Base-by-base conservation (phyloP, 2,113 vertebrate genomes). In the Cyphomyrus discorhynchus region DNA sequence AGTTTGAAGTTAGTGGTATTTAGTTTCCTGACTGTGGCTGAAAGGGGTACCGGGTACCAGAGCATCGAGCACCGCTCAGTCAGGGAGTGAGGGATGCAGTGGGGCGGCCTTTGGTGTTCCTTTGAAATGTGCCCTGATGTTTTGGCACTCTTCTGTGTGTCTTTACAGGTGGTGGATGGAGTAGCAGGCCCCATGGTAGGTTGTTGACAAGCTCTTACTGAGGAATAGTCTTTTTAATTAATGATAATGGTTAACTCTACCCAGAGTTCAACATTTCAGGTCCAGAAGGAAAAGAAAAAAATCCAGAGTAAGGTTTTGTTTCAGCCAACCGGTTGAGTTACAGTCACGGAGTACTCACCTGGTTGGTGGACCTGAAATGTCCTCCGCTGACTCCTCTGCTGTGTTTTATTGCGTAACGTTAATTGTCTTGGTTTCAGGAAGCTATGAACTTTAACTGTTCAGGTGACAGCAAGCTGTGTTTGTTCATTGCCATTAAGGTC, bases 141-240 rank as follows among this genome's bases (percentile, higher is more conserved):
- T 52, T 53, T 52, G 1, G 5, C 49, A 62, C 15, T 85, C 31
- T 92, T 88, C 62, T 91, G 50, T 56, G 56, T 82, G 46, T 66
- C 88, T 90, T 0, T 93, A 24, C 92, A 99, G 98, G 96, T 97
- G 49, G 92, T 97, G 97, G 97, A 97, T 93, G 96, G 91, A 95
- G 98, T 97, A 89, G 94, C 95, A 46, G 98, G 98, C 88, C 97
- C 97, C 9, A 97, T 98, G 97, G 98, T 98, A 95, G 93, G 91
- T 90, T 90, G n/a, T 8, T 84, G 8, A 47, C 7, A 3, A 24
- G 45, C 53, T 74, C 7, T 27, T 77, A 13, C 42, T 52, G 0
- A 17, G 66, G 13, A 39, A 10, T 86, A 21, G n/a, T 21, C 11
- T 21, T 5, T 35, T 86, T 42, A 53, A 90, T 86, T 21, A 62